phyloP scores from a whole-genome alignment of 2,888 invertebrate species.

The Cyrtodaria siliqua region DNA sequence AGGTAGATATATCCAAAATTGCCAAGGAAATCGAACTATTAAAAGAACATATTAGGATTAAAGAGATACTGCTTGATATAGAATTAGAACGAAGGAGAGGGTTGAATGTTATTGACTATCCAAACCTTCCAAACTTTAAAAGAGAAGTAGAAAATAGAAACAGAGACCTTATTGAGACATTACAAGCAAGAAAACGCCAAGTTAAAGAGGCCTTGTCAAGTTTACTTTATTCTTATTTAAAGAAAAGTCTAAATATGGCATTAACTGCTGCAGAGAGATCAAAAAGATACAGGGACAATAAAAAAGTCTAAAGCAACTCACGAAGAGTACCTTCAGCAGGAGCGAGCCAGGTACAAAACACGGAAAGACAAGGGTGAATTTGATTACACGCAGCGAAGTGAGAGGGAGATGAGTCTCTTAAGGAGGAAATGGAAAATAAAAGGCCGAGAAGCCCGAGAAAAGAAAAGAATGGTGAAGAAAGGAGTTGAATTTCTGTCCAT shows the following conservation, averaged over 20 bases:
- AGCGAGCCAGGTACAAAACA: neutral
- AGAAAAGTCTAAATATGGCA: neutral
- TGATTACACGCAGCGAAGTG: neutral
- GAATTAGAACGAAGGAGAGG: neutral
- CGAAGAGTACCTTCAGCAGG: neutral
- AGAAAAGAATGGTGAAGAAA: constrained; percentile 6
- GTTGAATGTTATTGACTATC: neutral
- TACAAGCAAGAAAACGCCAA: neutral
- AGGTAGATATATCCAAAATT: neutral
- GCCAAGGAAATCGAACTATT: neutral
- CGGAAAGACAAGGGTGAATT: neutral
- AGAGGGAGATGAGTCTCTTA: neutral
- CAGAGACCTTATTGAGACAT: neutral
- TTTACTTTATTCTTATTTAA: too few relatives aligned
- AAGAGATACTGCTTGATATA: neutral
- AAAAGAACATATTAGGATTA: neutral
- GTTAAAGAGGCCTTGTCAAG: neutral
- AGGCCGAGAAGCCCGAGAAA: neutral
- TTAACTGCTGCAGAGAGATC: neutral
- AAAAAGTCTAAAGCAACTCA: too few relatives aligned
- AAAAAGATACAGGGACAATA: too few relatives aligned
- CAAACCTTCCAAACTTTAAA: neutral
- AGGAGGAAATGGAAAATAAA: too few relatives aligned
- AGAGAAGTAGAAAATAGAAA: neutral
- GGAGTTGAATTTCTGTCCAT: constrained; percentile 11